These are phyloP conservation scores for Augochlorella aurata DNA, from an alignment of 2,888 invertebrate species.

Conservation along the genomic window DNA sequence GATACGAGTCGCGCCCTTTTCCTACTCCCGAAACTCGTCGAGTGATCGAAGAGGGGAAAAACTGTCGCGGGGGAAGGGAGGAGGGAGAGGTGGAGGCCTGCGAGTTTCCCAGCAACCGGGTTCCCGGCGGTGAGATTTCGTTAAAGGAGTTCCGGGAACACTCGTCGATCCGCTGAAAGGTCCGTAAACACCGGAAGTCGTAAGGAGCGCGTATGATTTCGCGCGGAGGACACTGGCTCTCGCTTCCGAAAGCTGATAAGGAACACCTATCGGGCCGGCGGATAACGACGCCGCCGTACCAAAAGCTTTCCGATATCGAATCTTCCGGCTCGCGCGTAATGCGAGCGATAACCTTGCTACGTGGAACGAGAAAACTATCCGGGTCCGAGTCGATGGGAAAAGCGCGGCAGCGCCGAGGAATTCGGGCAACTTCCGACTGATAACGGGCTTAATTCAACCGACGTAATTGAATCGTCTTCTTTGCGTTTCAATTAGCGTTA, in stretches of 20 bases:
- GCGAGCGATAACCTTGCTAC: background rate
- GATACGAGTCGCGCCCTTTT: background rate
- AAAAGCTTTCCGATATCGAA: constrained; percentile 19
- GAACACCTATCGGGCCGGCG: background rate
- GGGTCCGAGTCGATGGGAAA: background rate
- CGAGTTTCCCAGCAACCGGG: constrained; percentile 22
- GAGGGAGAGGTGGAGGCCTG: too few relatives aligned
- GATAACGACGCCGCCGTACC: background rate
- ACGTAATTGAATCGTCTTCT: background rate
- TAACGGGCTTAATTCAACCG: background rate
- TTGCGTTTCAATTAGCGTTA: constrained; percentile 1
- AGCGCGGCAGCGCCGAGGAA: background rate
- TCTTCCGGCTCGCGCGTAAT: background rate
- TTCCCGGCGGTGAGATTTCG: constrained; percentile 32
- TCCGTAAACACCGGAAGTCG: constrained; percentile 30
- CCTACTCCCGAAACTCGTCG: background rate
- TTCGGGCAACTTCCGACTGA: background rate
- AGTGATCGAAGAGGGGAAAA: constrained; percentile 8
- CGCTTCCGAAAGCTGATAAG: constrained; percentile 8
- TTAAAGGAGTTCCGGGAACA: constrained; percentile 35
- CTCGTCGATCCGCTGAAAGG: constrained; percentile 15
- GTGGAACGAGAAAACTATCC: constrained; percentile 18
- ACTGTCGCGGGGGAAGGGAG: background rate
- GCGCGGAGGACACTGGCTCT: constrained; percentile 4
- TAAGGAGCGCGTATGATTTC: constrained; percentile 4